Evolutionary conservation across 2,113 vertebrate genomes (phyloP).

Genomic region (Spilogale gracilis): DNA sequence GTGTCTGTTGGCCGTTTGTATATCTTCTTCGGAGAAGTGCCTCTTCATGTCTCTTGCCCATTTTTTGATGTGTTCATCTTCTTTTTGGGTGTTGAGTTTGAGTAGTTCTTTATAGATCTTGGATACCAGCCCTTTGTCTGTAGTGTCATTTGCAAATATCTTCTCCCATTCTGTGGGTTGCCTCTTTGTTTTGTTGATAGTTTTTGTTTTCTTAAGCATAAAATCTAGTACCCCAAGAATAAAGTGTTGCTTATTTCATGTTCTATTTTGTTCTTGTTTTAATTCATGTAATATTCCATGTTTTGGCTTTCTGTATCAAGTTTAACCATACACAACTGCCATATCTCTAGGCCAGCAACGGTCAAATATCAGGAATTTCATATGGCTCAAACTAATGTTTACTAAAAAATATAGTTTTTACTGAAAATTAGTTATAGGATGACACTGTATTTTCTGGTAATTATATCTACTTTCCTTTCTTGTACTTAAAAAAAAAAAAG

Average conservation of each 20-base stretch:
- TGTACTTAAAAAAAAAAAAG: too few species aligned
- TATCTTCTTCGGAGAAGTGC: too few species aligned
- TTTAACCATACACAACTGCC: neutral
- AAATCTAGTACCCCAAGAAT: slow-evolving; percentile 51
- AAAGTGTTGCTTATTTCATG: neutral
- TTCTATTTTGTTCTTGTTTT: neutral
- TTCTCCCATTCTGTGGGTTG: too few species aligned
- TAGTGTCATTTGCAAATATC: too few species aligned
- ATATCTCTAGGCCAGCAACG: neutral
- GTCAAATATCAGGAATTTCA: slow-evolving; percentile 4
- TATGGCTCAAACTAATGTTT: neutral
- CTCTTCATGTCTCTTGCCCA: too few species aligned
- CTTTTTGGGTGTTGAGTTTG: too few species aligned
- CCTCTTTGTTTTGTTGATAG: too few species aligned
- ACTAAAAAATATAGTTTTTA: slow-evolving; percentile 2
- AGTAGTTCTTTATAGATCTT: too few species aligned
- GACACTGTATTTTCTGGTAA: neutral
- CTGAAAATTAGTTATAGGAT: neutral
- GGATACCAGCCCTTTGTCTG: too few species aligned
- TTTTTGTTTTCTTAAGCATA: too few species aligned
- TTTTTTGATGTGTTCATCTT: too few species aligned
- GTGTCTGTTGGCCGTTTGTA: too few species aligned
- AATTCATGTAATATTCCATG: neutral
- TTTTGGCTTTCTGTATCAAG: neutral
- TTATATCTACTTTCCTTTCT: neutral